Percentiles rank a stretch among this genome's conserved stretches.
phyloP scores from a whole-genome alignment of 2,113 vertebrate species.

The Pseudopodoces humilis region DNA sequence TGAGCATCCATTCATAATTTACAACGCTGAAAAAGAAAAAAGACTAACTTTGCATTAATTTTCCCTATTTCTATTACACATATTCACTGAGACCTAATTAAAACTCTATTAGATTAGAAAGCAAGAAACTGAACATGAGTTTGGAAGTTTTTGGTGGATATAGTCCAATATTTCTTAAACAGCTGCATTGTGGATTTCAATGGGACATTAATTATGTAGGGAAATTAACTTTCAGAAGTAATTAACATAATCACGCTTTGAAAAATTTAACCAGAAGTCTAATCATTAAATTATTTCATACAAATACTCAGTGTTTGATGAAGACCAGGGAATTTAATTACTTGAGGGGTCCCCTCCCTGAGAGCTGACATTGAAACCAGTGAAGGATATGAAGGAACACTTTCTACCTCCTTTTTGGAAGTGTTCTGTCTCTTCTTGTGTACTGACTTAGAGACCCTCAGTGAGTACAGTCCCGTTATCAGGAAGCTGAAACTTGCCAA shows the following conservation, averaged over 20 bases:
- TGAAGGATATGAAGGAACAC: neutral
- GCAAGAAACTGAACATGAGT: neutral
- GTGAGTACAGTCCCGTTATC: neutral
- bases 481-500: neutral
- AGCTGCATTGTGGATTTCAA: neutral
- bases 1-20: constrained; percentile 59
- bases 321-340: neutral
- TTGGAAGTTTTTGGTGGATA: neutral
- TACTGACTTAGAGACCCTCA: neutral
- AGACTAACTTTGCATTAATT: constrained; percentile 3
- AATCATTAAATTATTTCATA: constrained; percentile 19
- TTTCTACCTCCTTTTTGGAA: neutral
- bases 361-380: neutral
- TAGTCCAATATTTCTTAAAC: constrained; percentile 9
- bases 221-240: constrained; percentile 45
- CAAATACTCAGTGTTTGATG: neutral
- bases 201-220: constrained; percentile 23
- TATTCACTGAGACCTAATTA: neutral
- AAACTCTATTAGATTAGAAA: neutral
- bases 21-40: constrained; percentile 28
- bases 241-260: constrained; percentile 32
- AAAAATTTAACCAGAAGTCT: constrained; percentile 25
- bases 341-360: neutral
- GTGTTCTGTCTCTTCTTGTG: neutral
- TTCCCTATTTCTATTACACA: constrained; percentile 7